Percentiles rank a stretch among this genome's conserved stretches.
Conservation (phyloP, 2,113 vertebrate genomes). For the Desmodus rotundus region DNA sequence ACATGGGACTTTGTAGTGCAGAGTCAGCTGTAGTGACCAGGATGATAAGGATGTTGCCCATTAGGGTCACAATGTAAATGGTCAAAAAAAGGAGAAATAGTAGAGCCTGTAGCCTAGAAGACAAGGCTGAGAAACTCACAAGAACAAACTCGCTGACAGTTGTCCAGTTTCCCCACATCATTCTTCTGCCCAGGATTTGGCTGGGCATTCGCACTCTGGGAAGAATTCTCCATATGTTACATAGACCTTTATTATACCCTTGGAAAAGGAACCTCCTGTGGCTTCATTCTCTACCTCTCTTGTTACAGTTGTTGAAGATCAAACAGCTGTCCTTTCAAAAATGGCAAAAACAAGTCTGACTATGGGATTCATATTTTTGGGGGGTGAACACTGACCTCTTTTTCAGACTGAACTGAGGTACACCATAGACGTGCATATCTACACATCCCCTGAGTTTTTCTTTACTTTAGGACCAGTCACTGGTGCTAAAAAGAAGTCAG, state of each 20-base stretch:
- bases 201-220: not conserved
- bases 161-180: slow-evolving; percentile 64
- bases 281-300: not conserved
- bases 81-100: slow-evolving; percentile 65
- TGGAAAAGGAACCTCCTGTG: not conserved
- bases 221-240: not conserved
- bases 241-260: not conserved
- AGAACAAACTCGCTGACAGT: slow-evolving; percentile 67
- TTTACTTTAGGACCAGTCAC: too few species aligned
- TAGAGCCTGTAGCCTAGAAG: slow-evolving; percentile 49
- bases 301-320: not conserved
- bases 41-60: too few species aligned
- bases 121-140: slow-evolving; percentile 60
- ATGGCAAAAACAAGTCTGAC: not conserved
- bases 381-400: not conserved
- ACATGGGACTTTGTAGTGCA: too few species aligned
- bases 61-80: slow-evolving; percentile 63
- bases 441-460: not conserved
- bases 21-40: too few species aligned
- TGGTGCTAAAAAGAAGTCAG: too few species aligned
- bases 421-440: not conserved
- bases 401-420: not conserved
- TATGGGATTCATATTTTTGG: not conserved
- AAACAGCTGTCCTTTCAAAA: not conserved
- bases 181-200: slow-evolving; percentile 30